Evolutionary conservation across 2,888 invertebrate genomes (phyloP).

Genomic region (Hirtodrosophila duncani): DNA sequence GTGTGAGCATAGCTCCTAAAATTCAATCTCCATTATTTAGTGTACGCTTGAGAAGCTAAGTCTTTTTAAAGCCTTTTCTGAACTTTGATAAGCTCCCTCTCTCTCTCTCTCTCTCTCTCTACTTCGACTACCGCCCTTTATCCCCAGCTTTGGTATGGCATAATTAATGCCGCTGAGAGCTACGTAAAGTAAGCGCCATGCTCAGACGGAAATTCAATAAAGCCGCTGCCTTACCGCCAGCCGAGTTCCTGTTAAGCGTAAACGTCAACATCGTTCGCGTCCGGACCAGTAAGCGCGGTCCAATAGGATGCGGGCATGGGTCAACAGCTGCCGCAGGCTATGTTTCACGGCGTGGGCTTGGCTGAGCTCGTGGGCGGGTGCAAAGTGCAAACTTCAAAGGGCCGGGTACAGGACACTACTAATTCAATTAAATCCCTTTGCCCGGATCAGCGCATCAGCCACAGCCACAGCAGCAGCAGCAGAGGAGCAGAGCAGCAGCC

Average conservation of each 20-base stretch:
- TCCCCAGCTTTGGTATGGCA: slow-evolving; percentile 36
- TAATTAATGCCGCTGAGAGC: slow-evolving; percentile 58
- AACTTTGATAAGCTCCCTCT: slow-evolving; percentile 3
- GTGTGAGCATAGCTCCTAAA: slow-evolving; percentile 31
- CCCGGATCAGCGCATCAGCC: too few species aligned
- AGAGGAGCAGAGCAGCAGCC: neutral
- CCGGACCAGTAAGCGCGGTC: slow-evolving; percentile 3
- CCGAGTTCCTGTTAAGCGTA: slow-evolving; percentile 47
- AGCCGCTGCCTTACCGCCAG: slow-evolving; percentile 45
- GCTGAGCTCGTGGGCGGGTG: slow-evolving; percentile 19
- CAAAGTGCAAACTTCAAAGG: slow-evolving; percentile 65
- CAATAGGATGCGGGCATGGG: slow-evolving; percentile 31
- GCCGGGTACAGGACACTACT: slow-evolving; percentile 56
- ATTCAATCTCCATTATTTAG: slow-evolving; percentile 37
- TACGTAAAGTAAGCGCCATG: slow-evolving; percentile 28
- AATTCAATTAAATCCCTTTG: slow-evolving; percentile 64
- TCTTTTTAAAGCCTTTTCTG: too few species aligned
- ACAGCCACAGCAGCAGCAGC: too few species aligned
- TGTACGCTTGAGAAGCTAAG: slow-evolving; percentile 17
- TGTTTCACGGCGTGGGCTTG: slow-evolving; percentile 3
- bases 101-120: slow-evolving; percentile 4
- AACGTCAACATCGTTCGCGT: slow-evolving; percentile 51
- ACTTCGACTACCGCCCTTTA: neutral
- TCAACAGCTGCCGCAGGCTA: slow-evolving; percentile 37
- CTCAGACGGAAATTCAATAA: slow-evolving; percentile 53